A percentile compares a stretch with the other conserved stretches of the same genome.
Conservation (phyloP, 2,797 vertebrate genomes). For the Triplophysa bombifrons region DNA sequence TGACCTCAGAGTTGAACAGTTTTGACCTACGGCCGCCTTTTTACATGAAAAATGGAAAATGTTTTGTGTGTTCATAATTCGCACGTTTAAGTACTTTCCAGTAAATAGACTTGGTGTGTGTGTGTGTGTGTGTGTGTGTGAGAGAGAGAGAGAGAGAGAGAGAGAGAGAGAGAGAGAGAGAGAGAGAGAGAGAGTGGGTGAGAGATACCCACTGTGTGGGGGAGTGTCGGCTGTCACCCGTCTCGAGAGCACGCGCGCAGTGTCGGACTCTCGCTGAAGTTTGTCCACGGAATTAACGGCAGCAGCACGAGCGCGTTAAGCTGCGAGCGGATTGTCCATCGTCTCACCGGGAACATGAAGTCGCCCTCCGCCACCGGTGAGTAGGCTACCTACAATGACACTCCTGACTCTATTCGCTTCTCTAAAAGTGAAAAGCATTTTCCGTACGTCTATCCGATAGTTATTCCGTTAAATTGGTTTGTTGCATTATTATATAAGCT, state of each 20-base stretch:
- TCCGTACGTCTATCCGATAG: background rate
- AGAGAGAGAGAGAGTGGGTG: background rate
- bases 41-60: background rate
- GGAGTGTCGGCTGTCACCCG: constrained; percentile 33
- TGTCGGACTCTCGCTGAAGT: constrained; percentile 35
- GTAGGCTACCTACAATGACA: constrained; percentile 11
- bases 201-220: background rate
- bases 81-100: background rate
- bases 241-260: constrained; percentile 23
- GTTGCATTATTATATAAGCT: constrained; percentile 13
- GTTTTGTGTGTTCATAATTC: background rate
- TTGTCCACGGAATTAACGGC: constrained; percentile 71
- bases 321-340: constrained; percentile 78
- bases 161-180: background rate
- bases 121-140: background rate
- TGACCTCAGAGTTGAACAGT: background rate
- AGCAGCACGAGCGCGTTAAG: constrained; percentile 73
- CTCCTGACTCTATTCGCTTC: background rate
- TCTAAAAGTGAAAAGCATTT: background rate
- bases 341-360: constrained; percentile 59
- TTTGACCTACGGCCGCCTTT: background rate
- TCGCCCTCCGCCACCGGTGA: constrained; percentile 55
- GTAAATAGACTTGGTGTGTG: background rate
- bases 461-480: constrained; percentile 15
- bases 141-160: background rate